These are phyloP conservation scores for Epizoanthus stellaris DNA, from an alignment of 92 coral and sea anemone genomes.

Conservation along the genomic window DNA sequence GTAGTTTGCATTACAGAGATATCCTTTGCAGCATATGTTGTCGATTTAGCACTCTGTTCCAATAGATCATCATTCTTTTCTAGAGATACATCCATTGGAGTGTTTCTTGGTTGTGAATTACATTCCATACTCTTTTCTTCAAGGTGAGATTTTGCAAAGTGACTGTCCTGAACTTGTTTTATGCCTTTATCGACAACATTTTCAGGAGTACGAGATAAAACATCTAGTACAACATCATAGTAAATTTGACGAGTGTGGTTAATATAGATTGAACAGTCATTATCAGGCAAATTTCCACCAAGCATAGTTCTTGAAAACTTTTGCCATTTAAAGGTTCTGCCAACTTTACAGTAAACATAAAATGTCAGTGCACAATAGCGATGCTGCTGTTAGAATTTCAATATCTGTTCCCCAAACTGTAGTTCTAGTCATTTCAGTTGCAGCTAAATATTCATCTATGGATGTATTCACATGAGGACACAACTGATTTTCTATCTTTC, in stretches of 20 bases:
- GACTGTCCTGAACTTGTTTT: too few relatives aligned
- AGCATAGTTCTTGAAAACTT: constrained; percentile 28
- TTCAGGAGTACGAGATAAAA: not conserved
- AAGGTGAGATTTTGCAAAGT: too few relatives aligned
- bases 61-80: too few relatives aligned
- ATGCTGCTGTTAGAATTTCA: constrained; percentile 57
- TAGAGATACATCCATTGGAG: too few relatives aligned
- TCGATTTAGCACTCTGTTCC: too few relatives aligned
- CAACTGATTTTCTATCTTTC: constrained; percentile 25
- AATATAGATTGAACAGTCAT: too few relatives aligned
- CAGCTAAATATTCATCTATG: constrained; percentile 38
- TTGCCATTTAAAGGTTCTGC: constrained; percentile 38
- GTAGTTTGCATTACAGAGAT: too few relatives aligned
- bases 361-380: constrained; percentile 42
- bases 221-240: not conserved
- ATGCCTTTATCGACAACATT: too few relatives aligned
- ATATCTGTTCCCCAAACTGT: constrained; percentile 53
- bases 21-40: too few relatives aligned
- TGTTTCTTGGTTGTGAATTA: too few relatives aligned
- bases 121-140: too few relatives aligned
- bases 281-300: too few relatives aligned
- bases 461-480: constrained; percentile 27
- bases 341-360: constrained; percentile 48
- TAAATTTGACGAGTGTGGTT: not conserved
- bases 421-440: constrained; percentile 29